These are phyloP conservation scores for Eublepharis macularius DNA, from an alignment of 2,113 vertebrate species.

Conservation along the genomic window DNA sequence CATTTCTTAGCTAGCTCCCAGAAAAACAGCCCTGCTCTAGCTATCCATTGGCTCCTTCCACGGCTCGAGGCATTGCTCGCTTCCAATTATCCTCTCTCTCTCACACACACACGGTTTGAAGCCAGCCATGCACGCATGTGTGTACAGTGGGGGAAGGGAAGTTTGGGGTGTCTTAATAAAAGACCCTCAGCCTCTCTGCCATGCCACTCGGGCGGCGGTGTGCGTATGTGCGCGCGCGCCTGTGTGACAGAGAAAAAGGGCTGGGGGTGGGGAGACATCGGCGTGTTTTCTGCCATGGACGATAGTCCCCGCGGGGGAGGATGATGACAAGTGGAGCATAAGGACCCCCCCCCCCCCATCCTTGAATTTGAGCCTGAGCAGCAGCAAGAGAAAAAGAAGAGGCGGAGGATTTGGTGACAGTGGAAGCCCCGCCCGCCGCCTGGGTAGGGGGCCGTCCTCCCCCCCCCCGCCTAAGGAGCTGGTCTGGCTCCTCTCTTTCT, in stretches of 20 bases:
- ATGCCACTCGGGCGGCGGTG: not conserved
- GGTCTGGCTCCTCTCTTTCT: conserved; percentile 45
- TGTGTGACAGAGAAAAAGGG: no score
- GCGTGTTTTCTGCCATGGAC: not conserved
- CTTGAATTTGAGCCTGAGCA: conserved; percentile 11
- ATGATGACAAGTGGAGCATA: not conserved
- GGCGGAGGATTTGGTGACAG: conserved; percentile 52
- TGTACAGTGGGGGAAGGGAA: not conserved
- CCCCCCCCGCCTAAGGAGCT: conserved; percentile 81
- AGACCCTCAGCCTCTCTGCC: not conserved
- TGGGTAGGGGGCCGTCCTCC: conserved; percentile 74
- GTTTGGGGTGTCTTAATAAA: not conserved
- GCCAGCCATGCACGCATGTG: not conserved
- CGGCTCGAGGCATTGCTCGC: not conserved
- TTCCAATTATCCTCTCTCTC: not conserved
- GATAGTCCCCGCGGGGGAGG: not conserved
- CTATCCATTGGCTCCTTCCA: not conserved
- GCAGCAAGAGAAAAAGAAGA: not conserved
- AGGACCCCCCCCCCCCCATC: not conserved
- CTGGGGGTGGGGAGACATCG: not conserved
- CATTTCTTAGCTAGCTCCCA: not conserved
- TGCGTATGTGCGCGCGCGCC: not conserved
- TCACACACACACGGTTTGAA: not conserved
- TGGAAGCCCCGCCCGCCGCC: conserved; percentile 77
- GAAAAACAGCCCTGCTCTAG: not conserved